phyloP scores from a whole-genome alignment of 2,888 invertebrate species.

The Piscicola geometra region DNA sequence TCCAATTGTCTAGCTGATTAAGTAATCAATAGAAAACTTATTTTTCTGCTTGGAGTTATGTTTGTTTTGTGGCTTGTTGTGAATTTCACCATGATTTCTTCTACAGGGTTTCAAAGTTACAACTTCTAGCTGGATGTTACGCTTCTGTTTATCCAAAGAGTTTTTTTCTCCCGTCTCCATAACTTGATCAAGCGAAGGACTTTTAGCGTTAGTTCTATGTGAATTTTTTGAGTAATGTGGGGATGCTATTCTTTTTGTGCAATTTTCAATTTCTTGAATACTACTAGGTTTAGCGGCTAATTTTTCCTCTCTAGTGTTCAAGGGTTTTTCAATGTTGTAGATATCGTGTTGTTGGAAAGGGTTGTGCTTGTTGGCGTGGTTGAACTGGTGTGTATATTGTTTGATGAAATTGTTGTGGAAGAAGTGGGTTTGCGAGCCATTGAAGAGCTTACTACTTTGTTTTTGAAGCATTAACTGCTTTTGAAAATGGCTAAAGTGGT shows the following conservation, averaged over 20 bases:
- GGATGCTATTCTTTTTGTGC: background rate
- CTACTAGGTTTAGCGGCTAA: background rate
- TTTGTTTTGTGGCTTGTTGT: background rate
- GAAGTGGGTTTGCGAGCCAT: background rate
- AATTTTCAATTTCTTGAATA: background rate
- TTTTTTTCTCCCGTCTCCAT: too few relatives aligned
- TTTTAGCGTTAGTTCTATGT: too few relatives aligned
- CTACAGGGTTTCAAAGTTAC: too few relatives aligned
- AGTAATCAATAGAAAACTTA: constrained; percentile 1
- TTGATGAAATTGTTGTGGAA: background rate
- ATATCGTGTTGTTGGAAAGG: too few relatives aligned
- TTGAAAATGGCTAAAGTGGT: background rate
- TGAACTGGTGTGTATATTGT: background rate
- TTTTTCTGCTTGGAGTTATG: background rate
- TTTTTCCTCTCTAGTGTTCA: too few relatives aligned
- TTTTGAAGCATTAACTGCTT: background rate
- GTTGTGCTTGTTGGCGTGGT: background rate
- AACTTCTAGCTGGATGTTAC: too few relatives aligned
- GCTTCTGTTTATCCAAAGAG: too few relatives aligned
- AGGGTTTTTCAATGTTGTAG: too few relatives aligned
- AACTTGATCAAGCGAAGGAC: too few relatives aligned
- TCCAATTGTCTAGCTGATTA: constrained; percentile 1
- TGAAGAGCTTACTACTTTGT: background rate
- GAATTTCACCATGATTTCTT: too few relatives aligned
- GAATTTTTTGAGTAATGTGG: too few relatives aligned